A percentile compares a stretch with the other conserved stretches of the same genome.
phyloP scores from a whole-genome alignment of 2,113 vertebrate species.

The Leptocoma aspasia region DNA sequence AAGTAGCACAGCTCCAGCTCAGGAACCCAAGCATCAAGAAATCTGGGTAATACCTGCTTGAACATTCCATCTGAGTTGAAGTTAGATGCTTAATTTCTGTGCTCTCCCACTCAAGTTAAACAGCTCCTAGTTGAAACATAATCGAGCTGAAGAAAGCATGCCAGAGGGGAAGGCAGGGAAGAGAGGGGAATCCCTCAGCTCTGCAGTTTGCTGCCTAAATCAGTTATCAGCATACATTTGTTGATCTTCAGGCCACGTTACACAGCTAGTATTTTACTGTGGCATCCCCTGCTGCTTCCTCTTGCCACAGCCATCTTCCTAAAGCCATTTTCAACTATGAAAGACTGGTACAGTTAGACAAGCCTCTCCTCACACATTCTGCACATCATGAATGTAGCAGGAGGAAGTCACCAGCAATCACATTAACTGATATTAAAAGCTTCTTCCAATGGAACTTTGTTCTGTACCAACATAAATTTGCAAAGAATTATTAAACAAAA shows the following conservation, averaged over 20 bases:
- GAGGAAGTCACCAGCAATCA: not conserved
- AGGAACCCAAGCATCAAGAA: not conserved
- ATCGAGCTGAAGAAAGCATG: not conserved
- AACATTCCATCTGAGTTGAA: not conserved
- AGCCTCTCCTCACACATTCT: not conserved
- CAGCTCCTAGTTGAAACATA: not conserved
- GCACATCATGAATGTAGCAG: rapidly evolving
- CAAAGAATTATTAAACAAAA: not conserved
- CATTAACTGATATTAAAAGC: not conserved
- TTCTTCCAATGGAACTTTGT: not conserved
- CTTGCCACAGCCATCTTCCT: not conserved
- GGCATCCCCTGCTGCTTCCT: not conserved
- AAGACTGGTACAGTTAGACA: not conserved
- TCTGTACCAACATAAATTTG: rapidly evolving
- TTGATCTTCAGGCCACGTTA: not conserved
- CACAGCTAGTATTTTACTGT: not conserved
- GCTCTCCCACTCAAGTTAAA: not conserved
- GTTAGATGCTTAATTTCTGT: not conserved
- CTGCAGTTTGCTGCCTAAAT: not conserved
- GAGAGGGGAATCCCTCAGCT: not conserved
- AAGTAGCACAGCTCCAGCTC: not conserved
- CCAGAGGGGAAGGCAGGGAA: not conserved
- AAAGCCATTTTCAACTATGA: not conserved
- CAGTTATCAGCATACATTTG: not conserved
- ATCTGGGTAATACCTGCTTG: not conserved